A percentile compares a stretch with the other conserved stretches of the same genome.
Conservation (phyloP, 2,888 invertebrate species). For the Neoitamus cyanurus region DNA sequence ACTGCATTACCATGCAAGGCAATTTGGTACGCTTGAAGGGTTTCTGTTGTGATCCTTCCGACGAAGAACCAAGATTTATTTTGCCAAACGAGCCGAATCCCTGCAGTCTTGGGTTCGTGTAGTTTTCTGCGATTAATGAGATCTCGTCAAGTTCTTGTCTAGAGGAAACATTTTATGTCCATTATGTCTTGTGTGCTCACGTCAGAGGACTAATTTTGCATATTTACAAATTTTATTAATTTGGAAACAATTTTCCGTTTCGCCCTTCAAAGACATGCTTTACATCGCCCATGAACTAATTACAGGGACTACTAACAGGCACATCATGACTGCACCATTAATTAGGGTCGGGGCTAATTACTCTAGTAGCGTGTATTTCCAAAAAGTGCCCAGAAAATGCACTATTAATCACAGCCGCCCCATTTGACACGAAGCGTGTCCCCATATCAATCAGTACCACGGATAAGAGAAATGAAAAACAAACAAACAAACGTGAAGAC, state of each 20-base stretch:
- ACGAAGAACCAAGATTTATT: neutral
- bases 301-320: slow-evolving; percentile 3
- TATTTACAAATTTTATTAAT: neutral
- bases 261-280: neutral
- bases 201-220: neutral
- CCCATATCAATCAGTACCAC: slow-evolving; percentile 24
- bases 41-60: neutral
- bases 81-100: neutral
- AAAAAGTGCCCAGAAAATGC: neutral
- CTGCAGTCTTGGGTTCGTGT: too few relatives aligned
- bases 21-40: neutral
- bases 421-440: slow-evolving; percentile 8
- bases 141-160: neutral
- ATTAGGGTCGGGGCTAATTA: slow-evolving; percentile 15
- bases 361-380: neutral
- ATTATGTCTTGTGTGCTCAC: neutral
- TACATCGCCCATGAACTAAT: neutral
- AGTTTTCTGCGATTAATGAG: neutral
- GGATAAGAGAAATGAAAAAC: slow-evolving; percentile 27
- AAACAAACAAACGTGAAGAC: slow-evolving; percentile 20
- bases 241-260: neutral
- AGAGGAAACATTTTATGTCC: too few relatives aligned
- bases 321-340: neutral
- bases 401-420: slow-evolving; percentile 7
- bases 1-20: neutral